phyloP scores from a whole-genome alignment of 2,113 vertebrate species.

The Marcusenius ussheri region DNA sequence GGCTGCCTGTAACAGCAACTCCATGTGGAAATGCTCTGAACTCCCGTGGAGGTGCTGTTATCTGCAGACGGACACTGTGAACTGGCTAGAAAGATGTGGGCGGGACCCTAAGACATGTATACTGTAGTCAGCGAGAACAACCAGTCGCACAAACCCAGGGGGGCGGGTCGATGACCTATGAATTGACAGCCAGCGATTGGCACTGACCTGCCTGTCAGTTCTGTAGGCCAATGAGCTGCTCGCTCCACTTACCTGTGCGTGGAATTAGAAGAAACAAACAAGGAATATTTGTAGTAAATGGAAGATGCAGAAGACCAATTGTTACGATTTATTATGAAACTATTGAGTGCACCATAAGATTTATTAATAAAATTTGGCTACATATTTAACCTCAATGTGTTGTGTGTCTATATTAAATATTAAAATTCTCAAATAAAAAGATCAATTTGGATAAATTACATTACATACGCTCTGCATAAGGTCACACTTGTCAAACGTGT shows the following conservation, averaged over 20 bases:
- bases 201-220: constrained; percentile 69
- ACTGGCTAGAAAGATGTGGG: neutral
- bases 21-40: constrained; percentile 62
- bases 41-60: constrained; percentile 74
- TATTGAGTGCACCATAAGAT: neutral
- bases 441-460: no score
- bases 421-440: neutral
- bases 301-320: no score
- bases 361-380: neutral
- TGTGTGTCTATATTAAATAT: neutral
- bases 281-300: neutral
- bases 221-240: constrained; percentile 69
- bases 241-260: constrained; percentile 27
- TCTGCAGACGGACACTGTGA: constrained; percentile 49
- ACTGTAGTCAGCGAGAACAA: neutral
- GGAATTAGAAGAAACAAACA: neutral
- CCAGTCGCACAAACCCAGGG: constrained; percentile 19
- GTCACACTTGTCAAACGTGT: neutral
- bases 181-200: constrained; percentile 70
- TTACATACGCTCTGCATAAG: neutral
- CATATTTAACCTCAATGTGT: neutral
- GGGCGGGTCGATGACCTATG: constrained; percentile 69
- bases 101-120: neutral
- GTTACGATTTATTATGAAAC: neutral
- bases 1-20: constrained; percentile 73